phyloP scores from a whole-genome alignment of 2,888 invertebrate species.

The Amitus sp. region DNA sequence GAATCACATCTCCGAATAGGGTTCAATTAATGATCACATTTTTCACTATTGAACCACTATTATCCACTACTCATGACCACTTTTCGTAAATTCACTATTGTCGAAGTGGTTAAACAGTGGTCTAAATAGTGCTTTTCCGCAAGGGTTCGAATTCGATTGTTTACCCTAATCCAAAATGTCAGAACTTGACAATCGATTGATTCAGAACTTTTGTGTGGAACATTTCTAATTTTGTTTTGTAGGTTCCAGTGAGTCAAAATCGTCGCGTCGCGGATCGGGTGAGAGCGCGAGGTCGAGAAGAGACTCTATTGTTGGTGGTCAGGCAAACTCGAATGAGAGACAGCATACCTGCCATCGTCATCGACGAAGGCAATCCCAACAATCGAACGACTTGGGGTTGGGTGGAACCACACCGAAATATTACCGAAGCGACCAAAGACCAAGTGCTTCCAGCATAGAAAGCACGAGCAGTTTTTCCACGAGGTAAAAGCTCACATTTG shows the following conservation, averaged over 20 bases:
- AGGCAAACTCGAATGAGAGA: conserved; percentile 53
- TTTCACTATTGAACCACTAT: too few relatives aligned
- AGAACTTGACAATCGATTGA: too few relatives aligned
- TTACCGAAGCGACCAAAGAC: conserved; percentile 75
- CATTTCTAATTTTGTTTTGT: conserved; percentile 4
- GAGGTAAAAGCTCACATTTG: conserved; percentile 55
- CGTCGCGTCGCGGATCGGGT: conserved; percentile 73
- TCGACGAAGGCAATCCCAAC: conserved; percentile 61
- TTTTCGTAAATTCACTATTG: too few relatives aligned
- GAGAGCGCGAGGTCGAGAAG: conserved; percentile 78
- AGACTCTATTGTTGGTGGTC: conserved; percentile 69
- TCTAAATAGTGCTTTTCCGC: too few relatives aligned
- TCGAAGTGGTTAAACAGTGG: too few relatives aligned
- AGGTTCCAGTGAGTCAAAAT: conserved; percentile 73
- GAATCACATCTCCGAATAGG: too few relatives aligned
- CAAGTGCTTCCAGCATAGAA: conserved; percentile 76
- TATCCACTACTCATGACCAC: too few relatives aligned
- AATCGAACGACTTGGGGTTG: conserved; percentile 53
- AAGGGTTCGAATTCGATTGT: too few relatives aligned
- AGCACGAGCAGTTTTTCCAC: conserved; percentile 59
- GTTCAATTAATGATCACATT: too few relatives aligned
- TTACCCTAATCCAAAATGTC: too few relatives aligned
- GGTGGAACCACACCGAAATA: conserved; percentile 58
- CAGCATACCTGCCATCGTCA: conserved; percentile 61
- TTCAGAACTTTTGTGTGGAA: too few relatives aligned